Percentiles rank a stretch among this genome's conserved stretches.
Conservation (phyloP, 2,113 vertebrate species). For the Meriones unguiculatus region DNA sequence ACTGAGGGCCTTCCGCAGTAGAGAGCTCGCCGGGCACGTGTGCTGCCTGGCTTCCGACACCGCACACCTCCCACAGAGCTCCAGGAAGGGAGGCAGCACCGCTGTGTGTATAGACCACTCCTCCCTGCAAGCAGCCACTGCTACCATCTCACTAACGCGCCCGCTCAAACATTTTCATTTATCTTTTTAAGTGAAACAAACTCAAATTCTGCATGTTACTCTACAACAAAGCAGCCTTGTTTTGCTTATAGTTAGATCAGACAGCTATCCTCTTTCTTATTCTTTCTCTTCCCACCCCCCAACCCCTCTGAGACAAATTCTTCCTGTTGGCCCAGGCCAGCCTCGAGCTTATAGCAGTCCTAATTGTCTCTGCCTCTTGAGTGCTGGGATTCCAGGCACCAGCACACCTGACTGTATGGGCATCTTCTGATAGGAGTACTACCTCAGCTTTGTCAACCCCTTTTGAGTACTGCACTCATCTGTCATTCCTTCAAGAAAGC, state of each 20-base stretch:
- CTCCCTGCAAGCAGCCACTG: not conserved
- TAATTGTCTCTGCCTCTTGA: not conserved
- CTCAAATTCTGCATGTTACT: not conserved
- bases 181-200: slow-evolving; percentile 4
- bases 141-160: not conserved
- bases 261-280: not conserved
- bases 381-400: not conserved
- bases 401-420: not conserved
- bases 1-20: not conserved
- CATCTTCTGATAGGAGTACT: not conserved
- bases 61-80: not conserved
- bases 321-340: not conserved
- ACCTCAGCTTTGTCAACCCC: not conserved
- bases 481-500: not conserved
- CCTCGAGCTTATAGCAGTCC: not conserved
- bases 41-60: not conserved
- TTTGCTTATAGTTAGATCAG: not conserved
- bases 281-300: not conserved
- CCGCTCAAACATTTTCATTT: not conserved
- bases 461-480: not conserved
- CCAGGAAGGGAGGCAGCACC: not conserved
- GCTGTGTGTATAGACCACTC: not conserved
- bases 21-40: not conserved
- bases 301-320: not conserved
- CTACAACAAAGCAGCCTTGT: not conserved